These are phyloP conservation scores for Jacana jacana DNA, from an alignment of 2,113 vertebrate species.

Conservation along the genomic window DNA sequence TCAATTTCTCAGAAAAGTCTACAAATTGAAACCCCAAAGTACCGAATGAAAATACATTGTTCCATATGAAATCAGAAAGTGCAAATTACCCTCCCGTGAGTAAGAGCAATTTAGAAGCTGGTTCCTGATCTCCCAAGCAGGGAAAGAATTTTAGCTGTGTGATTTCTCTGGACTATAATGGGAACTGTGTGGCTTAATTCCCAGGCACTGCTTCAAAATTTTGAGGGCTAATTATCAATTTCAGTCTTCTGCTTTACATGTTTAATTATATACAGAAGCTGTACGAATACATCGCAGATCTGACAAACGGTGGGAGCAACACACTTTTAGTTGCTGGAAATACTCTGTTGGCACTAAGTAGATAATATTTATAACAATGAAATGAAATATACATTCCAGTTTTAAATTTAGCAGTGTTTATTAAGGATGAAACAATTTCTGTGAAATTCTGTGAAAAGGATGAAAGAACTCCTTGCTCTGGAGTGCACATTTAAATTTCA, in stretches of 20 bases:
- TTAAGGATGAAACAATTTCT: conserved; percentile 42
- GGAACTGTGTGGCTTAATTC: neutral
- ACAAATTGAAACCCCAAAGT: neutral
- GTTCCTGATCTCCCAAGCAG: neutral
- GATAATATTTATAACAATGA: conserved; percentile 43
- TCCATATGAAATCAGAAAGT: neutral
- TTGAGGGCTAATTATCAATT: conserved; percentile 19
- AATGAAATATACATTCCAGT: conserved; percentile 16
- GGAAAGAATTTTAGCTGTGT: neutral
- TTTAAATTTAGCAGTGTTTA: conserved; percentile 43
- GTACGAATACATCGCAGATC: neutral
- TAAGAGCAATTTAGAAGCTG: neutral
- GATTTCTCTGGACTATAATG: neutral
- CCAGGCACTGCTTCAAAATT: neutral
- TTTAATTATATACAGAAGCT: neutral
- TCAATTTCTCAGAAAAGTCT: neutral
- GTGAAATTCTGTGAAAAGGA: conserved; percentile 33
- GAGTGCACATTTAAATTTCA: conserved; percentile 43
- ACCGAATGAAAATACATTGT: neutral
- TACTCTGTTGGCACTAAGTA: neutral
- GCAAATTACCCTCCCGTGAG: neutral
- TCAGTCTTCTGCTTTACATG: neutral
- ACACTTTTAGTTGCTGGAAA: neutral
- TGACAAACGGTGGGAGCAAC: neutral
- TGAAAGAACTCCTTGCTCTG: conserved; percentile 26